These are phyloP conservation scores for Metalampra italica DNA, from an alignment of 2,888 invertebrate genomes.

Conservation along the genomic window DNA sequence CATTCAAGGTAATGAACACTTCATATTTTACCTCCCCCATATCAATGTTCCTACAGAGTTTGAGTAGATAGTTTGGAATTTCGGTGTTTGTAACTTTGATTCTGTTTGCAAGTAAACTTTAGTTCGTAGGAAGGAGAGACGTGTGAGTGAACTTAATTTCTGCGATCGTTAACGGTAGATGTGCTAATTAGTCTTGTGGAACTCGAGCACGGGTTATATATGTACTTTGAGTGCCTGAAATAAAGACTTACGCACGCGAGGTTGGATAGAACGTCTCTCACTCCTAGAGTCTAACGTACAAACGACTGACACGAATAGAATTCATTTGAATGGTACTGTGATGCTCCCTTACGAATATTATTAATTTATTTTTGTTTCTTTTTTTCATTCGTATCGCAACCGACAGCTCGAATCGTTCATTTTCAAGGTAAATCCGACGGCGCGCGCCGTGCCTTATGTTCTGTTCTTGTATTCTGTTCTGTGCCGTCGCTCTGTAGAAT, in stretches of 20 bases:
- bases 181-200: too few relatives aligned
- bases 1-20: constrained; percentile 83
- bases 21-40: not conserved
- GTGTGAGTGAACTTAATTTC: not conserved
- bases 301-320: not conserved
- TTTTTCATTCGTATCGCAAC: constrained; percentile 67
- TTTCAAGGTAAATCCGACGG: constrained; percentile 68
- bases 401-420: constrained; percentile 74
- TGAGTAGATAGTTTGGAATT: not conserved
- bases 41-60: not conserved
- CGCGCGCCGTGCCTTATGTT: constrained; percentile 30
- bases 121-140: not conserved
- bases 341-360: not conserved
- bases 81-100: constrained; percentile 6
- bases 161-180: not conserved
- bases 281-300: not conserved
- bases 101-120: not conserved
- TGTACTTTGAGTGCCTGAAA: too few relatives aligned
- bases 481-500: constrained; percentile 26
- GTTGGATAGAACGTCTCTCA: too few relatives aligned
- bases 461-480: constrained; percentile 35
- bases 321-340: not conserved
- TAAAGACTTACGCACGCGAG: too few relatives aligned
- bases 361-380: constrained; percentile 43
- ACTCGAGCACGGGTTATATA: too few relatives aligned